Conservation (phyloP, 2,797 vertebrate genomes). For the Danio tinwini region DNA sequence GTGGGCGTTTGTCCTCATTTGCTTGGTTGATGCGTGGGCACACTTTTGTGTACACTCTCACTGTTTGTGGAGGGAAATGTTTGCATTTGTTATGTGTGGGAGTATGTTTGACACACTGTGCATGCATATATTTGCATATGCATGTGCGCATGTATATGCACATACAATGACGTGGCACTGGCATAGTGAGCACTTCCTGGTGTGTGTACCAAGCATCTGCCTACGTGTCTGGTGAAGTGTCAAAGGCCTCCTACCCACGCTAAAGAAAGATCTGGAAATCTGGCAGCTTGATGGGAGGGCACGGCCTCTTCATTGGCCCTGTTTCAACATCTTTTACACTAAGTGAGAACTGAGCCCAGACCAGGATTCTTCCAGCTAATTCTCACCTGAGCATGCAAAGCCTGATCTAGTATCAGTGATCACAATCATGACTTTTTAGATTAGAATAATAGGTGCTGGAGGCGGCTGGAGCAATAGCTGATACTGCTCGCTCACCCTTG, state of each 20-base stretch:
- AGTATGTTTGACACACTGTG: conserved; percentile 27
- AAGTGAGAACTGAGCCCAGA: neutral
- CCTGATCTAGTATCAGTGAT: conserved; percentile 12
- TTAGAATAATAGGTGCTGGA: conserved; percentile 39
- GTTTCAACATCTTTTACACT: conserved; percentile 20
- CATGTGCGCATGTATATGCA: conserved; percentile 11
- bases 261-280: conserved; percentile 54
- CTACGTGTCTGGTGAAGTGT: conserved; percentile 55
- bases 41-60: conserved; percentile 16
- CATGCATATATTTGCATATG: conserved; percentile 31
- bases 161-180: conserved; percentile 12
- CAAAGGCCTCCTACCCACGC: conserved; percentile 42
- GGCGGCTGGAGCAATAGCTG: neutral
- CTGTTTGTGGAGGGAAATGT: conserved; percentile 42
- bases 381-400: neutral
- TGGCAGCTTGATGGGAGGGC: conserved; percentile 5
- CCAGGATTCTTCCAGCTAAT: no score
- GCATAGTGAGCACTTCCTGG: conserved; percentile 27
- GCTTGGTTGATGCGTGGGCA: neutral
- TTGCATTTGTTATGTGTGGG: conserved; percentile 29
- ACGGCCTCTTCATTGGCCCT: neutral
- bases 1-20: conserved; percentile 27
- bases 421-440: conserved; percentile 6
- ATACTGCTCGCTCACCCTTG: conserved; percentile 56
- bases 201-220: conserved; percentile 52